These are phyloP conservation scores for Cheilosia scutellata DNA, from an alignment of 2,888 invertebrate genomes.

Conservation along the genomic window DNA sequence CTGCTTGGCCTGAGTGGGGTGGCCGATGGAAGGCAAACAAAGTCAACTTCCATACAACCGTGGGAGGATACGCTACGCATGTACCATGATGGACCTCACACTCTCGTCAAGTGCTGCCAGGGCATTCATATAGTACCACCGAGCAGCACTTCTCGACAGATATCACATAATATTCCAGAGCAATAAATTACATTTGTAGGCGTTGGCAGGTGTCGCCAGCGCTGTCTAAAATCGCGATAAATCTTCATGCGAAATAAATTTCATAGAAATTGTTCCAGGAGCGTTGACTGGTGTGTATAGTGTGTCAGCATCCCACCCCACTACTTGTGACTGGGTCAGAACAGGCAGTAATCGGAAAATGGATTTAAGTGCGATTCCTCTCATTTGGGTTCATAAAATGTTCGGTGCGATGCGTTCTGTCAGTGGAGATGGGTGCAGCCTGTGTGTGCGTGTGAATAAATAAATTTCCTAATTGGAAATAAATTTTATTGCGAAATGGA, in stretches of 20 bases:
- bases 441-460: constrained; percentile 60
- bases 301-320: neutral
- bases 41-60: constrained; percentile 31
- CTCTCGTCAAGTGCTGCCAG: constrained; percentile 64
- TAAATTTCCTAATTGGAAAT: constrained; percentile 76
- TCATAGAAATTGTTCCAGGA: constrained; percentile 84
- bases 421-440: constrained; percentile 2
- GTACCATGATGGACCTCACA: constrained; percentile 58
- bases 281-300: constrained; percentile 63
- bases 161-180: constrained; percentile 79
- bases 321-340: constrained; percentile 69
- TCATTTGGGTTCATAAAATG: constrained; percentile 68
- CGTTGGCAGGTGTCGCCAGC: constrained; percentile 85
- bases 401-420: constrained; percentile 68
- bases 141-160: constrained; percentile 77
- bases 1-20: neutral
- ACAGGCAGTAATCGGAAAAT: constrained; percentile 64
- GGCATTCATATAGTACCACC: constrained; percentile 62
- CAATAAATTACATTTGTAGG: constrained; percentile 85
- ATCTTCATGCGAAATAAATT: constrained; percentile 85
- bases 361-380: constrained; percentile 68
- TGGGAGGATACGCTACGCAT: constrained; percentile 60
- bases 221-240: constrained; percentile 85
- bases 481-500: constrained; percentile 72
- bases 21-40: neutral